Evolutionary conservation across 2,888 invertebrate genomes (phyloP), one percentile per base, ranked within the genome.

Genomic region (Euzetes globulus): DNA sequence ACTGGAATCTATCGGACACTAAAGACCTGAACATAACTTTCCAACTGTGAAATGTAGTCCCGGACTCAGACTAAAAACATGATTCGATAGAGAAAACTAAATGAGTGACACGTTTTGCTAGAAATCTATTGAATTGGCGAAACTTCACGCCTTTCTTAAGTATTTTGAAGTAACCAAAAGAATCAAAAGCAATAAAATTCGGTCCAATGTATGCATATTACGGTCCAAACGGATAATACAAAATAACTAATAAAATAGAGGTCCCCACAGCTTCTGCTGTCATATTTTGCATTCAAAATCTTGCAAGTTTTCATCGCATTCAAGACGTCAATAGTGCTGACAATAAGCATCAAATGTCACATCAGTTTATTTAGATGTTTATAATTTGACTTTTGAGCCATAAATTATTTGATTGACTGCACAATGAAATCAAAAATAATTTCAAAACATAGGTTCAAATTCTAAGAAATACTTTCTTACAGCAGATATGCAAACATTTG

Each of bases 111-210:
- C 68, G 68, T 68, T 68, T 33, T 68, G 45, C 25, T 45, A 22
- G 22, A 68, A 68, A 68, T 45, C 19, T 68, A 68, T 68, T 68
- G 22, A 68, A 63, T 33, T n/a, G 22, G 13, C 45, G 11, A 68
- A 68, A 68, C 22, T 68, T 68, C 68, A 68, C 68, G 68, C 68
- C 68, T 68, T 68, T 68, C 68, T 45, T 45, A 45, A 68, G 68
- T 45, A 68, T 68, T 41, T 68, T 6, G 1, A 7, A 68, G 45
- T 19, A 65, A 65, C 15, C 6, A 29, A 68, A 29, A 37, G 65
- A 68, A 68, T 41, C 13, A 41, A 68, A 68, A 22, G 68, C 45
- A 41, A 68, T 68, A 68, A 68, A 68, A 68, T 19, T 45, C 45
- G 68, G 9, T 68, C 33, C 41, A 68, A 68, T 68, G 68, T 6